Evolutionary conservation across 2,113 vertebrate genomes (phyloP), one percentile per base, ranked within the genome.

Genomic region (Cephalopterus ornatus): DNA sequence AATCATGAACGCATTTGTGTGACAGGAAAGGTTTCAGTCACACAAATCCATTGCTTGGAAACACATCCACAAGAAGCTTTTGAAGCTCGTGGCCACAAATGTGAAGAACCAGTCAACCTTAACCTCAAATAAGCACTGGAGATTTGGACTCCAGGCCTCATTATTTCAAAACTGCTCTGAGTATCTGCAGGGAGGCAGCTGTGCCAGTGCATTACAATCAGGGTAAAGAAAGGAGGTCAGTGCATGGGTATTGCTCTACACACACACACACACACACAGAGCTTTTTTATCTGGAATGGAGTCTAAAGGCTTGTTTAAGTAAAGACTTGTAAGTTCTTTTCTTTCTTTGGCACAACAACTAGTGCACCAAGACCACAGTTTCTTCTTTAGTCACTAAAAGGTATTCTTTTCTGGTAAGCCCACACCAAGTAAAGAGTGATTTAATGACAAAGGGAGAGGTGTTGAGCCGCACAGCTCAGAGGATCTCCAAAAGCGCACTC

Each of bases 221-320:
- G 20, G 12, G 3, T 47, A 63, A 82, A 89, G 20, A 74, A 77
- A 67, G 42, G 62, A 8, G 15, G 11, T 6, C 28, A 72, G 26
- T 63, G 27, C 37, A 30, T 30, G 39, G 74, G 12, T 83, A 42
- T 14, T n/a, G 52, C 17, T 11, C 52, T 20, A 35, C 27, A 35
- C 3, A 18, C 3, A 9, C 23, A 35, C 27, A 35, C 3, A 18
- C 3, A 9, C 26, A 35, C 3, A 23, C 2, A 8, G 3, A 61
- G 17, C 35, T 53, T 71, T 28, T 46, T 91, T 3, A 22, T 33
- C 56, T 12, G 7, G 27, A 93, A 52, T 6, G 3, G 14, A 81
- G 12, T 35, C 27, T 65, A 27, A 49, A 89, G 11, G 44, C 14
- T 72, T 63, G 5, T 42, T 88, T 71, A 89, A 72, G 44, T 12